These are phyloP conservation scores for Ennomos quercinarius DNA, from an alignment of 2,888 invertebrate genomes.

Conservation along the genomic window DNA sequence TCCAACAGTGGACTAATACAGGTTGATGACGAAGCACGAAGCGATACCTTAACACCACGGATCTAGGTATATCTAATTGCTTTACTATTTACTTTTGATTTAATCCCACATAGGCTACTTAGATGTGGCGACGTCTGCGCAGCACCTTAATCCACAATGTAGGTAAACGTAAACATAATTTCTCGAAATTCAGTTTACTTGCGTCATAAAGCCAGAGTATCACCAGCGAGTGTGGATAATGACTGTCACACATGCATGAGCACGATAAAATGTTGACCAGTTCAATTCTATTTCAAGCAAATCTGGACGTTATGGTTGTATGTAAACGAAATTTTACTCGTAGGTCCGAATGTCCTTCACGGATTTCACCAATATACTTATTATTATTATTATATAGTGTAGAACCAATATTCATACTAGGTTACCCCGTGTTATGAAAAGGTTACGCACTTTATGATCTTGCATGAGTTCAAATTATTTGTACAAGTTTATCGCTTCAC, in stretches of 20 bases:
- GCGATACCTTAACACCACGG: too few relatives aligned
- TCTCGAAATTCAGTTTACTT: conserved; percentile 13
- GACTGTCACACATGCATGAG: conserved; percentile 65
- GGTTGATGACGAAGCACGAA: too few relatives aligned
- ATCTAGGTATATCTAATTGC: too few relatives aligned
- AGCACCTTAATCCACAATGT: conserved; percentile 9
- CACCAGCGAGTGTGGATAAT: conserved; percentile 36
- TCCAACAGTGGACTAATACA: too few relatives aligned
- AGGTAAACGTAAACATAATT: conserved; percentile 3
- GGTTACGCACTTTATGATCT: not conserved
- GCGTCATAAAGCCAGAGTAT: conserved; percentile 29
- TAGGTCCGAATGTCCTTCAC: conserved; percentile 10
- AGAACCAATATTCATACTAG: too few relatives aligned
- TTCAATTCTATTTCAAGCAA: conserved; percentile 16
- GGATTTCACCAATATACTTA: not conserved
- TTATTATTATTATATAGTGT: too few relatives aligned
- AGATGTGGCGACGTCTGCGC: too few relatives aligned
- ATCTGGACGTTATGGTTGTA: conserved; percentile 2
- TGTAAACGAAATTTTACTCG: conserved; percentile 12
- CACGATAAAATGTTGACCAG: conserved; percentile 53
- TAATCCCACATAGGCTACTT: too few relatives aligned
- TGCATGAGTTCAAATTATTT: too few relatives aligned
- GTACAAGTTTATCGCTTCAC: too few relatives aligned
- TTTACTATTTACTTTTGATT: too few relatives aligned
- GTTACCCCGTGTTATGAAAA: too few relatives aligned